These are phyloP conservation scores for Apotomis capreana DNA, from an alignment of 2,888 invertebrate genomes.

Conservation along the genomic window DNA sequence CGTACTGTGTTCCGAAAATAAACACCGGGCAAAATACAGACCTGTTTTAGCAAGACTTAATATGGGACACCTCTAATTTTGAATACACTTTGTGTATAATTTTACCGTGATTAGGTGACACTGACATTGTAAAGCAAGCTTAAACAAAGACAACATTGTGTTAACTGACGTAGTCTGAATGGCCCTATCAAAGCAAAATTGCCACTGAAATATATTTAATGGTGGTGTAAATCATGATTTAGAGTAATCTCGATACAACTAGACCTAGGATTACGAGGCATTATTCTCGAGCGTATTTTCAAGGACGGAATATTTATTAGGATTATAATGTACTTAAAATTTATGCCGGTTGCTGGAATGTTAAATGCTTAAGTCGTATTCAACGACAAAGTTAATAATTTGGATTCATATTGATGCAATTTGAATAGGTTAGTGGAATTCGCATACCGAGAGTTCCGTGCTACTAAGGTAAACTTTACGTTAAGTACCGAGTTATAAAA, in stretches of 20 bases:
- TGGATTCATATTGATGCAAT: too few species aligned
- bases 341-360: conserved; percentile 1
- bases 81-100: conserved; percentile 21
- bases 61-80: not conserved
- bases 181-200: conserved; percentile 21
- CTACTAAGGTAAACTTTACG: too few species aligned
- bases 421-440: too few species aligned
- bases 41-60: not conserved
- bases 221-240: conserved; percentile 32
- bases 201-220: conserved; percentile 19
- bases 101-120: not conserved
- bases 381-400: too few species aligned
- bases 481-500: too few species aligned
- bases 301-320: conserved; percentile 25
- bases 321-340: conserved; percentile 12
- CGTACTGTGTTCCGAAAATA: not conserved
- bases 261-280: conserved; percentile 27
- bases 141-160: conserved; percentile 15
- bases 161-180: conserved; percentile 14
- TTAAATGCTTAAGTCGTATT: conserved; percentile 4
- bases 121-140: conserved; percentile 21
- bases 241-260: conserved; percentile 27
- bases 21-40: not conserved
- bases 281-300: conserved; percentile 21
- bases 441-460: too few species aligned